Evolutionary conservation across 2,888 invertebrate genomes (phyloP).

Genomic region (Eupithecia vulgata): DNA sequence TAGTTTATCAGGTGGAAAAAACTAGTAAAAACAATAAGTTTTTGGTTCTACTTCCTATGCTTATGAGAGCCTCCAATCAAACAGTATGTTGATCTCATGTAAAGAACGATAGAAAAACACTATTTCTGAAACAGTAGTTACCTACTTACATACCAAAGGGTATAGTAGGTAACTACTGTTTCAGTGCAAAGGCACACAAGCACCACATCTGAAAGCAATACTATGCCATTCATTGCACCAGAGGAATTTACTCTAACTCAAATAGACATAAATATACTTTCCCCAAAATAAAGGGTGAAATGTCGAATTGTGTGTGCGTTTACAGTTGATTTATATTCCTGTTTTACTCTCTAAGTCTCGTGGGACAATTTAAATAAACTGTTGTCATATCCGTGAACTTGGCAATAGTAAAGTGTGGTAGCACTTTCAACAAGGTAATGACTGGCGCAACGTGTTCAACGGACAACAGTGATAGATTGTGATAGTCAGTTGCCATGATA

Average conservation of each 20-base stretch:
- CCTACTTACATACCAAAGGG: too few species aligned
- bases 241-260: conserved; percentile 34
- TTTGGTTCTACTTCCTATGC: background rate
- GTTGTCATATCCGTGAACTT: conserved; percentile 1
- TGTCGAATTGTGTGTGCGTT: conserved; percentile 48
- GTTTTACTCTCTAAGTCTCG: conserved; percentile 14
- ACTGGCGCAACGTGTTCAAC: conserved; percentile 43
- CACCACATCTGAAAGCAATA: conserved; percentile 12
- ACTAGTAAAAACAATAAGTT: too few species aligned
- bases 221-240: conserved; percentile 8
- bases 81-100: too few species aligned
- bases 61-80: background rate
- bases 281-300: conserved; percentile 46
- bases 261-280: conserved; percentile 47
- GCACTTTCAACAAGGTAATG: conserved; percentile 36
- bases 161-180: too few species aligned
- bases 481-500: conserved; percentile 44
- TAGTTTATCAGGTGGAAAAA: too few species aligned
- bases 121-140: background rate
- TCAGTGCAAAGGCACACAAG: too few species aligned
- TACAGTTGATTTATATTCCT: conserved; percentile 21
- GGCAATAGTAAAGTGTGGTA: conserved; percentile 6
- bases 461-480: conserved; percentile 48
- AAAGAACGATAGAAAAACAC: background rate
- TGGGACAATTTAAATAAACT: conserved; percentile 18